Evolutionary conservation across 1,140 invertebrate species (phyloP), one percentile per base, ranked within the genome.

Genomic region (Plectrocnemia conspersa): DNA sequence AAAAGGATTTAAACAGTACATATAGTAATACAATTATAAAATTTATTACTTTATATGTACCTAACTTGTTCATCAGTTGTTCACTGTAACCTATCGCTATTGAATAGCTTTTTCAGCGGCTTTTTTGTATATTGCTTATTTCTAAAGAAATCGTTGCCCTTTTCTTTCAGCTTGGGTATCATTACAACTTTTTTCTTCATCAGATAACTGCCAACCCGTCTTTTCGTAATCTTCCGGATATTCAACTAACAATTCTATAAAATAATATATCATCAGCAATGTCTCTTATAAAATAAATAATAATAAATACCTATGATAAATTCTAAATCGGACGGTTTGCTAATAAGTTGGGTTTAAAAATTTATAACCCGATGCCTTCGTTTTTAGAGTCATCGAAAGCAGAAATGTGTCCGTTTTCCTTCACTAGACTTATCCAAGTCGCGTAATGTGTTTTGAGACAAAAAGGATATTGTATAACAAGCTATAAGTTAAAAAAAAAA

Each of bases 131-230:
- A 89, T 47, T 88, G 70, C 55, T 87, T 84, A 40, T 83, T 70
- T 64, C 79, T 82, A 68, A 91, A 98, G 2, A 89, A 75, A n/a
- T 71, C 61, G 75, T 98, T 98, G 4, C 95, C 95, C 64, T 87
- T 82, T 66, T 90, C 84, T 64, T 82, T 84, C 16, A 97, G 70
- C 38, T 75, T 66, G 7, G 89, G 86, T 15, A 97, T 78, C 25
- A 81, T 78, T 24, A 81, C 74, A 9, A 91, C 63, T n/a, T 66
- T 89, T 90, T 68, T 98, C 93, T 53, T 86, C 77, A 57, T 88
- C 84, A 45, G 80, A 82, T 79, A 97, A 81, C 68, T 92, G 89
- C 95, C 95, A 98, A 15, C 86, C 75, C 69, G 98, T 93, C 69
- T 93, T 92, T 63, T 93, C 83, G 76, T 95, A 98, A 57, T 92